Conservation (phyloP, 2,113 vertebrate genomes). For the Falco punctatus region DNA sequence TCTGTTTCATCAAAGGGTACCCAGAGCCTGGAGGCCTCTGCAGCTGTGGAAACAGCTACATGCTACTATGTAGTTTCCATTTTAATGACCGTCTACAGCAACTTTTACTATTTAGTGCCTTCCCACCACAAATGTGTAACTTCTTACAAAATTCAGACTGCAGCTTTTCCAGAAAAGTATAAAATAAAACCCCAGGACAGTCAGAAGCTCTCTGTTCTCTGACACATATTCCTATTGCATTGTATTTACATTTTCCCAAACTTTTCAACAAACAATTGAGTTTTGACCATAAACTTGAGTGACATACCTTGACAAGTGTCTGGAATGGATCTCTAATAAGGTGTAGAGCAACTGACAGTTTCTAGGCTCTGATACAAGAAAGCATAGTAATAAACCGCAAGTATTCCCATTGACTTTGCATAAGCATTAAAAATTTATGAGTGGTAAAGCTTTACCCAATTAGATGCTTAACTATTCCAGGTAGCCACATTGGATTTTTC, state of each 20-base stretch:
- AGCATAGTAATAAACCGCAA: slow-evolving; percentile 8
- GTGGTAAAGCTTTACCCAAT: neutral
- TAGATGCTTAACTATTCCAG: neutral
- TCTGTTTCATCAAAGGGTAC: neutral
- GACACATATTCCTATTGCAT: neutral
- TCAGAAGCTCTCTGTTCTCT: neutral
- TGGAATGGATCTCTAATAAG: neutral
- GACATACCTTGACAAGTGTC: neutral
- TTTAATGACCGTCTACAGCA: neutral
- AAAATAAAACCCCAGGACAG: neutral
- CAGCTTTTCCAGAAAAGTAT: neutral
- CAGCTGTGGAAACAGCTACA: neutral
- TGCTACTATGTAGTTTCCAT: neutral
- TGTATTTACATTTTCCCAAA: neutral
- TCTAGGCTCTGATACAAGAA: slow-evolving; percentile 14
- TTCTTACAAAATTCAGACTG: neutral
- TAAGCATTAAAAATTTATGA: slow-evolving; percentile 2
- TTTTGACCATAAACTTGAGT: neutral
- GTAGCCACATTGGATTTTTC: neutral
- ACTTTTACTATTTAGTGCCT: neutral
- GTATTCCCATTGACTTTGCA: neutral
- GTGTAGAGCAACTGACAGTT: neutral
- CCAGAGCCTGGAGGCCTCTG: neutral
- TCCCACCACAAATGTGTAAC: neutral
- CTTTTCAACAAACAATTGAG: neutral